These are phyloP conservation scores for Xylocampa areola DNA, from an alignment of 2,888 invertebrate species.

Conservation along the genomic window DNA sequence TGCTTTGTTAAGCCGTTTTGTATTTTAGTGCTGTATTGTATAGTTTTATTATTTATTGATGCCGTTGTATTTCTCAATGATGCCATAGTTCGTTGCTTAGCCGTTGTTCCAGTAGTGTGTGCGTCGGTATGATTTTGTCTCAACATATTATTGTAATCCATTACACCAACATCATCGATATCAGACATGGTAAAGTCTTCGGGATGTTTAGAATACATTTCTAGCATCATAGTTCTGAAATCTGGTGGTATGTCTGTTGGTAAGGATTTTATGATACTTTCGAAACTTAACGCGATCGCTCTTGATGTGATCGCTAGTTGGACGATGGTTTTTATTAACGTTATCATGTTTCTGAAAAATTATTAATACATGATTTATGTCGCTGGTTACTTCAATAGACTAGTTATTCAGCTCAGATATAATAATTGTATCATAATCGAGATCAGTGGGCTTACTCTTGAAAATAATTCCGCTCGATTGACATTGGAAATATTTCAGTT, in stretches of 20 bases:
- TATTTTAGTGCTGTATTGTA: no score
- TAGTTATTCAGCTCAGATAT: no score
- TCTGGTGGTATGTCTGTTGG: conserved; percentile 39
- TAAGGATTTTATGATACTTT: conserved; percentile 33
- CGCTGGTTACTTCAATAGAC: neutral
- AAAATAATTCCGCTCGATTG: no score
- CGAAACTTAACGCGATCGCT: conserved; percentile 34
- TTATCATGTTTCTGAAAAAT: conserved; percentile 30
- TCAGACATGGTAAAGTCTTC: conserved; percentile 8
- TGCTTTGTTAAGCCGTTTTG: neutral
- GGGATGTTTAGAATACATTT: conserved; percentile 36
- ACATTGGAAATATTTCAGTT: no score
- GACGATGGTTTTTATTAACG: conserved; percentile 12
- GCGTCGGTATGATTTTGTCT: no score
- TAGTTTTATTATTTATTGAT: no score
- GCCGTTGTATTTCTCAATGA: neutral
- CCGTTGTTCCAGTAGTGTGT: no score
- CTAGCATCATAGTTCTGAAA: conserved; percentile 29
- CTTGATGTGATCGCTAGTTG: conserved; percentile 30
- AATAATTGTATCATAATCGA: neutral
- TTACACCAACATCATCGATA: neutral
- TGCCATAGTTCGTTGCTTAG: neutral
- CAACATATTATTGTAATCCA: neutral
- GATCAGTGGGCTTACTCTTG: no score
- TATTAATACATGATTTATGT: no score